These are phyloP conservation scores for Cerastis rubricosa DNA, from an alignment of 2,888 invertebrate species.

Conservation along the genomic window DNA sequence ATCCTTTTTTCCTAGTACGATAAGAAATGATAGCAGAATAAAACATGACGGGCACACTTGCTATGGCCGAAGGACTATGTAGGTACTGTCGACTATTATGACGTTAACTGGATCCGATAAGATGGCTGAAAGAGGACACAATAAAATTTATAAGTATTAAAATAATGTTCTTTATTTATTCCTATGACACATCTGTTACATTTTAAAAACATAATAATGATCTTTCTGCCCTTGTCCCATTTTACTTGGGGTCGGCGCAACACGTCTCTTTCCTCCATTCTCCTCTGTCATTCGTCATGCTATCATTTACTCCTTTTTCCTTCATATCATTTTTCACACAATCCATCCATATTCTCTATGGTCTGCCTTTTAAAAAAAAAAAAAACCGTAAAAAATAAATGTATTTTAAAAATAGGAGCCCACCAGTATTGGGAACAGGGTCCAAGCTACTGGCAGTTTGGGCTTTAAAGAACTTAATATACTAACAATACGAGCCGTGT, in stretches of 20 bases:
- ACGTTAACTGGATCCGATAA: conserved; percentile 19
- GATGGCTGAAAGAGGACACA: background rate
- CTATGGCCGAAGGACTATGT: background rate
- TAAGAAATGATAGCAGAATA: conserved; percentile 21
- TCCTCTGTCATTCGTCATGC: too few relatives aligned
- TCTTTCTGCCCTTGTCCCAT: too few relatives aligned
- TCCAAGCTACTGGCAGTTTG: background rate
- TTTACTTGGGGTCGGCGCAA: too few relatives aligned
- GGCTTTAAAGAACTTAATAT: background rate
- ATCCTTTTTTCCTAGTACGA: conserved; percentile 2
- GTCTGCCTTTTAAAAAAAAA: too few relatives aligned
- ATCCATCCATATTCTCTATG: too few relatives aligned
- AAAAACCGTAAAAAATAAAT: background rate
- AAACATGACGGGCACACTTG: conserved; percentile 4
- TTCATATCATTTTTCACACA: too few relatives aligned
- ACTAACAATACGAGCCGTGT: background rate
- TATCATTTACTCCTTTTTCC: too few relatives aligned
- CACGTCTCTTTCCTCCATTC: too few relatives aligned
- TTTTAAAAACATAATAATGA: too few relatives aligned
- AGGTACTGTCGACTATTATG: background rate
- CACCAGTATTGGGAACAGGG: background rate
- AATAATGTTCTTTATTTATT: background rate
- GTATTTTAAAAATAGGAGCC: background rate
- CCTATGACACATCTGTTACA: background rate
- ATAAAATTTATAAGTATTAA: background rate